Evolutionary conservation across 2,888 invertebrate genomes (phyloP).

Genomic region (Beris morrisii): DNA sequence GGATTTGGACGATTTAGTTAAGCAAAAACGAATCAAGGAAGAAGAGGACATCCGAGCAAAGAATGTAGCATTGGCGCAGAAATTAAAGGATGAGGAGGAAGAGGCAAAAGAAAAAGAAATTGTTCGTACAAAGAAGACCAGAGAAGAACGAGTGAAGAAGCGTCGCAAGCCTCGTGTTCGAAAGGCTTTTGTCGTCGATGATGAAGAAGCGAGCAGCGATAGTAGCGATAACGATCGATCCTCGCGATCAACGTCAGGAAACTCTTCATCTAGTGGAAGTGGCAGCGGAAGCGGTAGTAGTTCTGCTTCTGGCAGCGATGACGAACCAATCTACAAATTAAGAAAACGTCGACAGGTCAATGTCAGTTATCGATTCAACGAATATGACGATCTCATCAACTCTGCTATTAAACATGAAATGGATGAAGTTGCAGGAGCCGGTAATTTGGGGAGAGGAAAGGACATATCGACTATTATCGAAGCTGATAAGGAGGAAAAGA

Average conservation of each 20-base stretch:
- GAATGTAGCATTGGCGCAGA: slow-evolving; percentile 35
- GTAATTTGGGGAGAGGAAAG: slow-evolving; percentile 83
- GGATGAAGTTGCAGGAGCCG: slow-evolving; percentile 74
- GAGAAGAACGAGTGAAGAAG: slow-evolving; percentile 46
- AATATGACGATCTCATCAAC: slow-evolving; percentile 94
- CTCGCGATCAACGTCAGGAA: slow-evolving; percentile 27
- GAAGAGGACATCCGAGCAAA: slow-evolving; percentile 42
- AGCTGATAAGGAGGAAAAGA: slow-evolving; percentile 70
- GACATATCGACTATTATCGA: slow-evolving; percentile 90
- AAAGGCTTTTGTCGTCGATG: slow-evolving; percentile 2
- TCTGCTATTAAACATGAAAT: slow-evolving; percentile 85
- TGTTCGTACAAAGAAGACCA: slow-evolving; percentile 49
- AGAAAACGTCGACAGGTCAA: slow-evolving; percentile 78
- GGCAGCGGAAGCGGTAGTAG: slow-evolving; percentile 38
- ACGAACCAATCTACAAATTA: slow-evolving; percentile 81
- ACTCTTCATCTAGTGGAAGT: slow-evolving; percentile 41
- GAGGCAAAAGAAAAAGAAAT: slow-evolving; percentile 43
- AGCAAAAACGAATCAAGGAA: slow-evolving; percentile 51
- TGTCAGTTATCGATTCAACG: slow-evolving; percentile 84
- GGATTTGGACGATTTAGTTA: slow-evolving; percentile 74
- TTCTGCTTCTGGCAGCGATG: slow-evolving; percentile 55
- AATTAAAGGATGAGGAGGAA: slow-evolving; percentile 23
- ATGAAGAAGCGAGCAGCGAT: slow-evolving; percentile 7
- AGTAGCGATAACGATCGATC: slow-evolving; percentile 42
- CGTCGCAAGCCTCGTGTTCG: slow-evolving; percentile 42